Evolutionary conservation across 2,113 vertebrate genomes (phyloP).

Genomic region (Eonycteris spelaea): DNA sequence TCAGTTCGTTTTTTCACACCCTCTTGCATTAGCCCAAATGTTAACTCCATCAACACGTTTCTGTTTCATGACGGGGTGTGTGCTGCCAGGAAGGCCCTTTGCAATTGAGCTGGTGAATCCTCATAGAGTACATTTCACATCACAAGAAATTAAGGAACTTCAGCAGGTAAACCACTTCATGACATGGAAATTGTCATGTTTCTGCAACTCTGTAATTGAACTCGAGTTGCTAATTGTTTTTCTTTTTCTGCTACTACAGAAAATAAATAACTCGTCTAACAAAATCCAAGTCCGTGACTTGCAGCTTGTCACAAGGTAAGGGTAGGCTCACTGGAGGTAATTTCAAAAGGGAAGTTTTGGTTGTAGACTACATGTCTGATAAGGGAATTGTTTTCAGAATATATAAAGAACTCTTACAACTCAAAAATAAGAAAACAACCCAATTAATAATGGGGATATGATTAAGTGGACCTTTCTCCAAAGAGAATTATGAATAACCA

Average conservation of each 20-base stretch:
- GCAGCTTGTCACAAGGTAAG: slow-evolving; percentile 96
- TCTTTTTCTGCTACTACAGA: slow-evolving; percentile 80
- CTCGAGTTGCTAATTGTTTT: slow-evolving; percentile 62
- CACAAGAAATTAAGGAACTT: slow-evolving; percentile 87
- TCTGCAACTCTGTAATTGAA: slow-evolving; percentile 41
- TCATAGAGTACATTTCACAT: slow-evolving; percentile 84
- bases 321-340: neutral
- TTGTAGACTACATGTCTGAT: neutral
- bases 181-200: slow-evolving; percentile 29
- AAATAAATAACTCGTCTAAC: slow-evolving; percentile 92
- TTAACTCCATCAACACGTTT: slow-evolving; percentile 76
- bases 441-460: neutral
- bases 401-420: neutral
- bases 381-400: slow-evolving; percentile 4
- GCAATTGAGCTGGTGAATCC: slow-evolving; percentile 96
- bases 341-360: neutral
- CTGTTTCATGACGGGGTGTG: slow-evolving; percentile 73
- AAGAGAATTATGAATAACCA: neutral
- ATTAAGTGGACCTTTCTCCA: slow-evolving; percentile 10
- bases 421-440: neutral
- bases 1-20: slow-evolving; percentile 67
- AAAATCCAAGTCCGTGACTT: slow-evolving; percentile 96
- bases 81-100: slow-evolving; percentile 94
- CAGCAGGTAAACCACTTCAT: slow-evolving; percentile 89
- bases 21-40: slow-evolving; percentile 52